These are phyloP conservation scores for Notothenia rossii DNA, from an alignment of 2,113 vertebrate genomes.

Conservation along the genomic window DNA sequence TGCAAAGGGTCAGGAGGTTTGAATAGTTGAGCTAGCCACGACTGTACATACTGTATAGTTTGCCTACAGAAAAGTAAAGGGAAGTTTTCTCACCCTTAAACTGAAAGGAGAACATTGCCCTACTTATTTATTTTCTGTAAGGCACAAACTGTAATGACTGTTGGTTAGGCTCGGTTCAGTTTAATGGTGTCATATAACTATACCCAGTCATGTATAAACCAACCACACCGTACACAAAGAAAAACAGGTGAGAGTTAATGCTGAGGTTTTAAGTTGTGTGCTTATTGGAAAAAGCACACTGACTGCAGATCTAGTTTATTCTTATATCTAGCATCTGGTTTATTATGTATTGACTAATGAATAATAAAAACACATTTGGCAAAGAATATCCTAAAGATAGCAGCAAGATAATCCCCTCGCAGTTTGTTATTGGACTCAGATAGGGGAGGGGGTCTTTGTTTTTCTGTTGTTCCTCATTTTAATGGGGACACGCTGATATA, in stretches of 20 bases:
- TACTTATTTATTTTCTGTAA: constrained; percentile 1
- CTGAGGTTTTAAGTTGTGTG: constrained; percentile 3
- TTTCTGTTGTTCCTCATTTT: not conserved
- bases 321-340: not conserved
- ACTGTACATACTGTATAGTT: constrained; percentile 2
- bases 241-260: not conserved
- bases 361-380: not conserved
- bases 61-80: constrained; percentile 12
- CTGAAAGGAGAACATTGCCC: constrained; percentile 7
- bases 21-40: constrained; percentile 15
- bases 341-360: not conserved
- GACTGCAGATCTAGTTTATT: not conserved
- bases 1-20: constrained; percentile 53
- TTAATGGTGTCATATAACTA: not conserved
- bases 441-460: not conserved
- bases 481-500: not conserved
- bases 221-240: not conserved
- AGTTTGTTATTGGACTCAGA: not conserved
- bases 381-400: not conserved
- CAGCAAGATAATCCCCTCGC: not conserved
- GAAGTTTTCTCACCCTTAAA: constrained; percentile 19
- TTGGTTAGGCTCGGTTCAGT: not conserved
- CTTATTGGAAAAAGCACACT: not conserved
- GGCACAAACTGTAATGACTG: not conserved
- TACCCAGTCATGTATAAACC: not conserved